Conservation (phyloP, 2,113 vertebrate genomes). For the Stictonetta naevosa region DNA sequence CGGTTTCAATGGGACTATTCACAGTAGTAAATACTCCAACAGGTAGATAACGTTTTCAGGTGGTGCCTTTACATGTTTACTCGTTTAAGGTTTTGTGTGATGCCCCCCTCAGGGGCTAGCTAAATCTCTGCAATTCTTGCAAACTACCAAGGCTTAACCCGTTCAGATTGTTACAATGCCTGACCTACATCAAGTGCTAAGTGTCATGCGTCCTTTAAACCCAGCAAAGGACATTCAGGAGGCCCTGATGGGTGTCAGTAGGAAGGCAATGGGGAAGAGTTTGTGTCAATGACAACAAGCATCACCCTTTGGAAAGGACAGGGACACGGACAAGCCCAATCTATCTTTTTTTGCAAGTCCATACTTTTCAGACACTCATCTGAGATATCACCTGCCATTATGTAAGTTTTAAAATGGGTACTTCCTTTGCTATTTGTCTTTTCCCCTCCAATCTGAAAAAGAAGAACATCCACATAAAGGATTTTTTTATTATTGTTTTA, state of each 20-base stretch:
- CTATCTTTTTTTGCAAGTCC: not conserved
- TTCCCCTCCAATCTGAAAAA: not conserved
- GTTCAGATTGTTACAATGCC: slow-evolving; percentile 50
- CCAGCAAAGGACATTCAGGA: not conserved
- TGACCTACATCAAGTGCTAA: slow-evolving; percentile 56
- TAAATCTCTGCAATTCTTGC: not conserved
- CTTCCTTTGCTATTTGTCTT: not conserved
- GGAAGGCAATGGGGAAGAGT: not conserved
- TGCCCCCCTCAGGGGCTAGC: not conserved
- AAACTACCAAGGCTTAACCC: slow-evolving; percentile 44
- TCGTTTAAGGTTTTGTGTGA: not conserved
- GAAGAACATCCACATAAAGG: not conserved
- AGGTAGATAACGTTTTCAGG: not conserved
- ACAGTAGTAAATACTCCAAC: not conserved
- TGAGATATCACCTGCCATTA: not conserved
- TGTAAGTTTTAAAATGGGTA: not conserved
- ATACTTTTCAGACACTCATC: not conserved
- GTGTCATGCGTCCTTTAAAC: not conserved
- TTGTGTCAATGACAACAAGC: not conserved
- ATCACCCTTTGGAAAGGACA: not conserved
- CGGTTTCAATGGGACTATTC: not conserved
- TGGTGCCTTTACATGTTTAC: not conserved
- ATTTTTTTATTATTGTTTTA: not conserved
- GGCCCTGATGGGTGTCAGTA: not conserved
- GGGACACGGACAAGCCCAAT: not conserved